A percentile compares a stretch with the other conserved stretches of the same genome.
Evolutionary conservation across 2,888 invertebrate genomes (phyloP).

Genomic region (Drosophila hawaiiensis): DNA sequence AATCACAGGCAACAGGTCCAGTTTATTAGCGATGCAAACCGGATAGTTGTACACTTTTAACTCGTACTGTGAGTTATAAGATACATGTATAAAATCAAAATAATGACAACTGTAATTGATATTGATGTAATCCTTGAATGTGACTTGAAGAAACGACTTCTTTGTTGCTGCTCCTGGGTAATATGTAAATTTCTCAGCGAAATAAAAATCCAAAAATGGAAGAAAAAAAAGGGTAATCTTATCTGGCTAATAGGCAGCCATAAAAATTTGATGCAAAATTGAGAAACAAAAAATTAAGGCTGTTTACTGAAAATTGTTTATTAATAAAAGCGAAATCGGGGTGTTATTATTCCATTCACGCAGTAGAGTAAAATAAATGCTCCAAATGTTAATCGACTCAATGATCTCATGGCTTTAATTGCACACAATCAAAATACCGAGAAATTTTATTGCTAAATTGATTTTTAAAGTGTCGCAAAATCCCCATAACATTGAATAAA

Average conservation of each 20-base stretch:
- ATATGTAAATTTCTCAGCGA: conserved; percentile 9
- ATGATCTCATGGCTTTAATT: conserved; percentile 10
- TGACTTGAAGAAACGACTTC: conserved; percentile 10
- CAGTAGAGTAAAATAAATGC: neutral
- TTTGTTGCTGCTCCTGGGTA: conserved; percentile 6
- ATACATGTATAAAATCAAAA: neutral
- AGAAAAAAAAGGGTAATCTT: neutral
- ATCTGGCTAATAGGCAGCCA: conserved; percentile 17
- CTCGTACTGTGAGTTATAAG: conserved; percentile 18
- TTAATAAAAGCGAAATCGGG: neutral
- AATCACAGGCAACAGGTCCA: conserved; percentile 2
- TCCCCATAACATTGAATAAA: neutral
- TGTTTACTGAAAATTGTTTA: conserved; percentile 9
- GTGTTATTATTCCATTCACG: conserved; percentile 1
- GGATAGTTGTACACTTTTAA: conserved; percentile 17
- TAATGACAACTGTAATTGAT: conserved; percentile 13
- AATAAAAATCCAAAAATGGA: neutral
- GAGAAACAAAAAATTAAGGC: conserved; percentile 6
- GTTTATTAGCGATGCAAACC: neutral
- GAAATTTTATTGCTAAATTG: neutral
- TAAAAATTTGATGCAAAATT: neutral
- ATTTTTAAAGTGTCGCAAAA: neutral
- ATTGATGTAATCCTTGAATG: conserved; percentile 14
- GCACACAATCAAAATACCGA: neutral
- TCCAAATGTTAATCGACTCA: neutral